Percentiles rank a stretch among this genome's conserved stretches.
phyloP scores from a whole-genome alignment of 2,797 vertebrate genomes.

The Leptatherina wallacei region DNA sequence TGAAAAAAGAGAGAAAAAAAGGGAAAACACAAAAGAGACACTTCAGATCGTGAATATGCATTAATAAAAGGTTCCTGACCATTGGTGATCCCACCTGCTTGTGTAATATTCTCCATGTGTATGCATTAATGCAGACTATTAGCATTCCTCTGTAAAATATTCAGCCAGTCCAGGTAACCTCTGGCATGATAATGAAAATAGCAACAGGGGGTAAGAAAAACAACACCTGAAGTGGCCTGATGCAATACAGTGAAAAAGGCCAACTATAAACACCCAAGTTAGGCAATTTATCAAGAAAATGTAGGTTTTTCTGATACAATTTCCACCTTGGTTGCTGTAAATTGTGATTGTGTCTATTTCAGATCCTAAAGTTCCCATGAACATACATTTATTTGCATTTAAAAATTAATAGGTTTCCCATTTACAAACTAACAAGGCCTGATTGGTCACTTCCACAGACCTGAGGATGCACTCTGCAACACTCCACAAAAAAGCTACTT shows the following conservation, averaged over 20 bases:
- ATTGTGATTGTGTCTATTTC: neutral
- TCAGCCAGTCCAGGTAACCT: neutral
- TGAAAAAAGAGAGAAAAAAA: conserved; percentile 14
- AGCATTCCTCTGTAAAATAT: neutral
- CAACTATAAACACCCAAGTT: neutral
- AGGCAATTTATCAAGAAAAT: neutral
- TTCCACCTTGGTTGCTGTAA: neutral
- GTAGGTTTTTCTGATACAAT: neutral
- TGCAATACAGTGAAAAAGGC: neutral
- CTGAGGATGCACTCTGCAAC: too few relatives aligned
- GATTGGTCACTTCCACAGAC: too few relatives aligned
- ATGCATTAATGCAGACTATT: neutral
- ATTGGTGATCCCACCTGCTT: neutral
- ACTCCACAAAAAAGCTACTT: too few relatives aligned
- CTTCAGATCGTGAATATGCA: neutral
- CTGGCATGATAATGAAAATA: too few relatives aligned
- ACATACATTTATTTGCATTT: neutral
- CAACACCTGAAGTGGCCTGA: neutral
- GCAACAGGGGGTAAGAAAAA: neutral
- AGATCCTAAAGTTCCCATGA: neutral
- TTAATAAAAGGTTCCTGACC: neutral
- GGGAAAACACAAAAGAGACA: neutral
- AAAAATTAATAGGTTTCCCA: too few relatives aligned
- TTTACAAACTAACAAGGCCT: too few relatives aligned
- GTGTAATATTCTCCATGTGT: neutral